These are phyloP conservation scores for Proteles cristata DNA, from an alignment of 2,113 vertebrate species.

Conservation along the genomic window DNA sequence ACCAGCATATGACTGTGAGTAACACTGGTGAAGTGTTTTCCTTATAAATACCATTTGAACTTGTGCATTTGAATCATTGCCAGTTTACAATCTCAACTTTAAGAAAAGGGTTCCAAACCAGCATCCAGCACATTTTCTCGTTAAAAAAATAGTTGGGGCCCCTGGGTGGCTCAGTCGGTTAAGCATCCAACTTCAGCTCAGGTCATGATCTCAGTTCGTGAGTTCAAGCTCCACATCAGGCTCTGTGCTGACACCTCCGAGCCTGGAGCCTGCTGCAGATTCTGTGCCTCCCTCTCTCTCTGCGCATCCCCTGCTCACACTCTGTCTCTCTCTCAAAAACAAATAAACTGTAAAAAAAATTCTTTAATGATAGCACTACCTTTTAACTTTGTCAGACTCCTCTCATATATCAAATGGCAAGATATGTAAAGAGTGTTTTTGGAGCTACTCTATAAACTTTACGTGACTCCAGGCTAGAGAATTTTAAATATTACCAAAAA, in stretches of 20 bases:
- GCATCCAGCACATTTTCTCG: background rate
- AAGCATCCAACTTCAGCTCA: no score
- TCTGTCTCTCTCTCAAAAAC: no score
- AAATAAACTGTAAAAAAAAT: no score
- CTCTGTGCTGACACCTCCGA: no score
- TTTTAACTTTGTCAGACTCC: background rate
- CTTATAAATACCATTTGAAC: background rate
- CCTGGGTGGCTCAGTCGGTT: no score
- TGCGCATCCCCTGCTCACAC: no score
- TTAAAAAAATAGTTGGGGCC: background rate
- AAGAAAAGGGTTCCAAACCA: background rate
- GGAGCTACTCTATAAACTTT: background rate
- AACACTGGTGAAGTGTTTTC: background rate
- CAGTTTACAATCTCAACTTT: background rate
- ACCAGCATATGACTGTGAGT: background rate
- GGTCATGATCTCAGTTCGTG: no score
- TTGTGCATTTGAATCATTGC: background rate
- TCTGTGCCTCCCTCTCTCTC: no score
- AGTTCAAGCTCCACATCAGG: no score
- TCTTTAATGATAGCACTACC: background rate
- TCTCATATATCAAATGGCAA: background rate
- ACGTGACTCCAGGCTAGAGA: background rate
- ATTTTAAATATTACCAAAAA: constrained; percentile 4
- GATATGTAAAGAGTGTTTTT: background rate
- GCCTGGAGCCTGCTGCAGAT: no score